A percentile compares a stretch with the other conserved stretches of the same genome.
These are phyloP conservation scores for Mesoligia furuncula DNA, from an alignment of 2,888 invertebrate genomes.

Conservation along the genomic window DNA sequence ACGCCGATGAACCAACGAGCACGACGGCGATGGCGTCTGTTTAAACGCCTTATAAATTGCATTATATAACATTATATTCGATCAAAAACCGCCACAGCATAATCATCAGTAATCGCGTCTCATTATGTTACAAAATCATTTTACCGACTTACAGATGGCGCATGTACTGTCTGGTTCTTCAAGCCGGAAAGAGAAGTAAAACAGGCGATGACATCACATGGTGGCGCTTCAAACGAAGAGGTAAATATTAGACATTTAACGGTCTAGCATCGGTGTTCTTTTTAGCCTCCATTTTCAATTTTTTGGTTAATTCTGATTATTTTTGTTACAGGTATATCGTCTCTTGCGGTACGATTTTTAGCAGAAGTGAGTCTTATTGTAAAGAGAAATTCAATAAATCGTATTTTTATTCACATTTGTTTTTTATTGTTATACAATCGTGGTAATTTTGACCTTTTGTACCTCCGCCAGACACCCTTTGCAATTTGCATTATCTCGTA, in stretches of 20 bases:
- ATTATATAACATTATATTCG: neutral
- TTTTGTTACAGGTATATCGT: conserved; percentile 42
- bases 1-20: neutral
- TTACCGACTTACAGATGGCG: conserved; percentile 13
- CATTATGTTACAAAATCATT: neutral
- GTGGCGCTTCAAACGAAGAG: neutral
- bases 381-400: conserved; percentile 29
- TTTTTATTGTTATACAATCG: conserved; percentile 62
- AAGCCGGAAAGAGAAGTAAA: neutral
- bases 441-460: conserved; percentile 56
- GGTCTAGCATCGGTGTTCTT: neutral
- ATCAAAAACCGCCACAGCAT: neutral
- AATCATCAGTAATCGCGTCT: neutral
- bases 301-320: neutral
- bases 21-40: neutral
- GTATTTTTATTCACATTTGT: conserved; percentile 49
- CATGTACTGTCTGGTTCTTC: neutral
- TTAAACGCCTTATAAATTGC: neutral
- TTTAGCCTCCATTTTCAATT: neutral
- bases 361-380: conserved; percentile 5
- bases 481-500: conserved; percentile 67
- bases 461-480: conserved; percentile 61
- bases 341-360: neutral
- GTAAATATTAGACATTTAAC: conserved; percentile 10
- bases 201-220: neutral